Evolutionary conservation across 2,888 invertebrate species (phyloP), one percentile per base, ranked within the genome.

Genomic region (Hydrotaea cyrtoneurina): DNA sequence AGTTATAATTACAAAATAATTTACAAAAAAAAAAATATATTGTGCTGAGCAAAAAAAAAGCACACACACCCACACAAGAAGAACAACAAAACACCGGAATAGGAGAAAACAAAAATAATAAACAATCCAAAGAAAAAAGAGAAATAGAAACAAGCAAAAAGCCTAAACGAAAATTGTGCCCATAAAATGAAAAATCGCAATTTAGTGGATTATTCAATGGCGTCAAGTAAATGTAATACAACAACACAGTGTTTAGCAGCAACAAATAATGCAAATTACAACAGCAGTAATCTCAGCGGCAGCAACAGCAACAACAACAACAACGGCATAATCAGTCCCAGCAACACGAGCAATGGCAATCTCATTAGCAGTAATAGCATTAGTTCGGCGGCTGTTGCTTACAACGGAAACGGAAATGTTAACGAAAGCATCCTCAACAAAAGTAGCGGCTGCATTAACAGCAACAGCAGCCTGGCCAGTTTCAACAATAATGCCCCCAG

Each of bases 331-430:
- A 64, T 50, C 36, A 53, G 19, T 31, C 17, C 73, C 66, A 59
- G 46, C 77, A 80, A 57, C 71, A 79, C 21, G 72, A 73, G 53
- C 59, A 62, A 78, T 50, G 76, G 62, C 73, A 84, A 79, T 69
- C 64, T 59, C 59, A 80, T 74, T 75, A 81, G 80, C 78, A 86
- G 80, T 86, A 87, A 80, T 82, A 86, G 50, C 72, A 84, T 84
- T 80, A 86, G 46, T 15, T 69, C 69, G 8, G 69, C 69, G 11
- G 69, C 69, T 46, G 23, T 85, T 73, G 69, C 78, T 72, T 84
- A 84, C 74, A 89, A 88, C 88, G 88, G 89, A 87, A 90, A 89
- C 89, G 90, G 90, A 88, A 90, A 89, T 89, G 90, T 87, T 88
- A 90, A 87, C 88, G 89, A 89, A 87, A 89, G 88, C 72, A 77